Evolutionary conservation across 2,113 vertebrate species (phyloP).

Genomic region (Cryptotis parvus): DNA sequence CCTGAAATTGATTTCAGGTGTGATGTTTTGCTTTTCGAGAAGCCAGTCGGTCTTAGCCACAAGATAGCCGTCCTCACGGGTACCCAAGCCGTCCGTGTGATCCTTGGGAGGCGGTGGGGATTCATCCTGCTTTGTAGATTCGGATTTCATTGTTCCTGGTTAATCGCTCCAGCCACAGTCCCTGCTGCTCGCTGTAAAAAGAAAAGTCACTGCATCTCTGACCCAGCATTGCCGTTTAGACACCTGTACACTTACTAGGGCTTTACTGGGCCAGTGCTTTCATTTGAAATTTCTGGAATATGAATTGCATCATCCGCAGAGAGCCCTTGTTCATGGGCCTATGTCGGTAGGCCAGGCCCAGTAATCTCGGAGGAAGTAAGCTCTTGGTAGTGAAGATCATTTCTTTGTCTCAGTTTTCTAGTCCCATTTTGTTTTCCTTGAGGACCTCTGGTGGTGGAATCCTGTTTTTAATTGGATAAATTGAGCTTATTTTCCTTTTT

Average conservation of each 20-base stretch:
- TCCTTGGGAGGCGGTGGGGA: no score
- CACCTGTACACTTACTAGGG: constrained; percentile 16
- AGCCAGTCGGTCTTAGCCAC: neutral
- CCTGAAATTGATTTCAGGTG: neutral
- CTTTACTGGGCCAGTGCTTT: neutral
- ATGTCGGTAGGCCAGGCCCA: neutral
- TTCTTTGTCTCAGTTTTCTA: constrained; percentile 21
- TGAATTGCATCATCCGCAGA: constrained; percentile 29
- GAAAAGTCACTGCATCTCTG: neutral
- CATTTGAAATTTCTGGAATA: constrained; percentile 43
- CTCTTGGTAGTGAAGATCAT: no score
- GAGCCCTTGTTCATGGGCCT: neutral
- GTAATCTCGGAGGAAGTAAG: neutral
- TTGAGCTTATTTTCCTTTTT: neutral
- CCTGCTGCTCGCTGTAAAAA: neutral
- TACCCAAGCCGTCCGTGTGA: no score
- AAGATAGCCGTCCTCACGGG: no score
- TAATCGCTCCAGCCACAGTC: neutral
- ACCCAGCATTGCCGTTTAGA: constrained; percentile 37
- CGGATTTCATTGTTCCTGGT: constrained; percentile 24
- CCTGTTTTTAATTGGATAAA: neutral
- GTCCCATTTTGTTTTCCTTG: constrained; percentile 42
- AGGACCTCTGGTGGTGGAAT: neutral
- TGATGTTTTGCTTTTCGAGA: neutral
- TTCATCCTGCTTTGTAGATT: constrained; percentile 1